Base-by-base conservation (phyloP, 2,113 vertebrate genomes). In the Meriones unguiculatus region DNA sequence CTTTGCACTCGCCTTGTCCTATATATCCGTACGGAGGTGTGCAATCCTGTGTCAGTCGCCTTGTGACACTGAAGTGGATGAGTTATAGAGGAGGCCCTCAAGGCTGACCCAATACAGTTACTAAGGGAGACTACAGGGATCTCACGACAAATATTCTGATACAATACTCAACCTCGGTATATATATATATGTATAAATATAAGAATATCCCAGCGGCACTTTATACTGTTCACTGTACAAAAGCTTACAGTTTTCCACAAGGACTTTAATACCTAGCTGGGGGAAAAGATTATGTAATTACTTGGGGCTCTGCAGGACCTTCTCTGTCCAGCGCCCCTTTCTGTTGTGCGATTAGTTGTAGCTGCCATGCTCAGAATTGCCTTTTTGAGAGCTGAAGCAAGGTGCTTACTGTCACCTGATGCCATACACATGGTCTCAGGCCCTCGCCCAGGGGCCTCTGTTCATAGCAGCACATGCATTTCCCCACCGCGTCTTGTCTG, bases 161-260 rank as follows among this genome's bases (percentile, higher is more conserved):
- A 99, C 98, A 98, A 98, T 99, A 98, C 99, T 99, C 99, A 98
- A 98, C 99, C 99, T 99, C 99, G 99, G 99, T 99, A 98, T 99
- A 98, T 99, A 98, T 97, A 98, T 99, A 99, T 99, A 99, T 99
- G 99, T 99, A 99, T 98, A 99, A 98, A 98, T 99, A 99, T 98
- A 99, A 99, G 99, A 98, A 99, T 98, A 98, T 98, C 99, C 99
- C 99, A 99, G 99, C 99, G 98, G 99, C 99, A 99, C 99, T 99
- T 99, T 99, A 99, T 99, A 99, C 99, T 99, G 99, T 99, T 99
- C 99, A 99, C 99, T 99, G 99, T 99, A 99, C 99, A 99, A 99
- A 99, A 99, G 99, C 99, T 98, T 97, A 98, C 98, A 98, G 98
- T 98, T 98, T 98, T 98, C 99, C 99, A 98, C 97, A 92, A 98